These are phyloP conservation scores for Chunga burmeisteri DNA, from an alignment of 2,113 vertebrate genomes.

Conservation along the genomic window DNA sequence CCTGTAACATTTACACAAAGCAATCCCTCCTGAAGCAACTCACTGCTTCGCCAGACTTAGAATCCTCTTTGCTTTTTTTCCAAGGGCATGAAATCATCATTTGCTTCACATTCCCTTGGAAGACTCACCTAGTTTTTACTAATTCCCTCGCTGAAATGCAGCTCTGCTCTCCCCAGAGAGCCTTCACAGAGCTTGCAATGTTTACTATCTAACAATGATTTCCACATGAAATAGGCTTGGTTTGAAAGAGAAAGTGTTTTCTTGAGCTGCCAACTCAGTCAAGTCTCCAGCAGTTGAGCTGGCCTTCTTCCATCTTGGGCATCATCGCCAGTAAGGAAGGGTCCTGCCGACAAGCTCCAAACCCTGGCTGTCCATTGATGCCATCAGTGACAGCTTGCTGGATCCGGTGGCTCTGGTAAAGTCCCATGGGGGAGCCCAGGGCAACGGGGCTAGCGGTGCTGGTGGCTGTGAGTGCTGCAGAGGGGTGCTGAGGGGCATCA, in stretches of 20 bases:
- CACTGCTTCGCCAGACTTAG: neutral
- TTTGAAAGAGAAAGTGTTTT: slow-evolving; percentile 2
- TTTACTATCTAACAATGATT: neutral
- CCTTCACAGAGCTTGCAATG: neutral
- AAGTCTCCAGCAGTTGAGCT: neutral
- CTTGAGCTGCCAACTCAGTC: neutral
- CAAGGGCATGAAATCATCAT: neutral
- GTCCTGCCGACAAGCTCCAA: neutral
- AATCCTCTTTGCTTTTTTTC: neutral
- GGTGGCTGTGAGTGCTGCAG: neutral
- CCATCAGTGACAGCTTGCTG: neutral
- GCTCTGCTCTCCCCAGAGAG: neutral
- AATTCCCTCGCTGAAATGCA: neutral
- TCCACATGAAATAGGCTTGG: neutral
- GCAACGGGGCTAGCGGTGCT: neutral
- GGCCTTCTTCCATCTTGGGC: neutral
- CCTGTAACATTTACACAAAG: neutral
- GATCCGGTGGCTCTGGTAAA: neutral
- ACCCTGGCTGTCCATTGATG: neutral
- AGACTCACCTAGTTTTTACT: neutral
- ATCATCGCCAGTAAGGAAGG: neutral
- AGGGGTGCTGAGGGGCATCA: neutral
- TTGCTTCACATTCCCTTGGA: neutral
- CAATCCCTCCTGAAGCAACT: neutral
- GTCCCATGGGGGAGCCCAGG: neutral